Evolutionary conservation across 2,888 invertebrate genomes (phyloP).

Genomic region (Anagyrus pseudococci): DNA sequence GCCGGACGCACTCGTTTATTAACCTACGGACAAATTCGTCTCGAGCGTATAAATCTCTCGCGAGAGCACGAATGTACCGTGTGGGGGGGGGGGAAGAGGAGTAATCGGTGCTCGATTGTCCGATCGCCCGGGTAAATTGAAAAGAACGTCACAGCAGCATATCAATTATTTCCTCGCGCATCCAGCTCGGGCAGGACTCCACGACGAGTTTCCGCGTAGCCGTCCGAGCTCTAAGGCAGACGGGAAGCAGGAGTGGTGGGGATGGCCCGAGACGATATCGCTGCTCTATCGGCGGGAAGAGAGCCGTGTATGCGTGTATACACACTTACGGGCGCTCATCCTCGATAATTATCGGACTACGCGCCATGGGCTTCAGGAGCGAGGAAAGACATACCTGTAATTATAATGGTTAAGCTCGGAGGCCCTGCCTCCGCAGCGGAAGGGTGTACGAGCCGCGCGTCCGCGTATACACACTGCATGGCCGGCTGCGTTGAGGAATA

Average conservation of each 20-base stretch:
- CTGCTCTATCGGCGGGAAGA: background rate
- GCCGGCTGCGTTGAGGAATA: background rate
- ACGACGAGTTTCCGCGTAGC: background rate
- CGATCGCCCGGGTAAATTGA: conserved; percentile 28
- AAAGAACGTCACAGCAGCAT: background rate
- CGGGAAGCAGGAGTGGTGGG: background rate
- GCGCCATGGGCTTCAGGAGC: background rate
- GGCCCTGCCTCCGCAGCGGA: background rate
- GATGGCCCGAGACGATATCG: conserved; percentile 7
- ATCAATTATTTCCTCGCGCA: conserved; percentile 21
- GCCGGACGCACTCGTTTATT: conserved; percentile 5
- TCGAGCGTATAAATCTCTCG: conserved; percentile 25
- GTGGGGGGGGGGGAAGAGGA: no score
- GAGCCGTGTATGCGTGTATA: background rate
- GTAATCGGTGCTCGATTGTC: conserved; percentile 22
- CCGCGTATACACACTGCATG: background rate
- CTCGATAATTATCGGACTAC: conserved; percentile 14
- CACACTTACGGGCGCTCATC: no score
- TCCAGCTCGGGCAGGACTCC: background rate
- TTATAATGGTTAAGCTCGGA: conserved; percentile 8
- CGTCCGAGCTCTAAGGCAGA: no score
- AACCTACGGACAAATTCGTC: conserved; percentile 18
- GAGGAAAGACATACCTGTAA: conserved; percentile 8
- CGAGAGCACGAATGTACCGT: background rate
- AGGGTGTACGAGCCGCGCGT: background rate